Conservation (phyloP, 2,797 vertebrate genomes). For the Nasua narica region DNA sequence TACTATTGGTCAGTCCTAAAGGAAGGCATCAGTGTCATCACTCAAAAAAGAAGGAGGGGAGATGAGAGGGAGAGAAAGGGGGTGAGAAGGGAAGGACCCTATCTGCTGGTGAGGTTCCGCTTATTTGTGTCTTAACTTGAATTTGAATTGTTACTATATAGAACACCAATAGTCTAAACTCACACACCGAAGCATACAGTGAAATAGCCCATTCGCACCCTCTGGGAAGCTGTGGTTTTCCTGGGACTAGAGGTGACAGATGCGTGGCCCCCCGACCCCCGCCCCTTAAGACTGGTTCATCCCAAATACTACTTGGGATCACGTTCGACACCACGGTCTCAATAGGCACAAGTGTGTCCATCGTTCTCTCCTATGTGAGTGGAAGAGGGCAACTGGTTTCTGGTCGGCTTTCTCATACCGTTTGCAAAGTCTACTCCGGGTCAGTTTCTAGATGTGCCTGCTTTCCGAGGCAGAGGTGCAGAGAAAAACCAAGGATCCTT, state of each 20-base stretch:
- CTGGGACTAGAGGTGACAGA: background rate
- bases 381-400: background rate
- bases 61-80: background rate
- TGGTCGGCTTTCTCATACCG: background rate
- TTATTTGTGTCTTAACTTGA: background rate
- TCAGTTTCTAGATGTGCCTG: constrained; percentile 14
- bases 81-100: background rate
- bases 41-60: background rate
- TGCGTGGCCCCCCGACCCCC: background rate
- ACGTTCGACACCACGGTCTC: rapidly evolving
- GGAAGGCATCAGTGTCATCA: background rate
- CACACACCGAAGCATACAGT: rapidly evolving
- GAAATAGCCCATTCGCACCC: background rate
- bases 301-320: background rate
- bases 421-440: background rate
- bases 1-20: background rate
- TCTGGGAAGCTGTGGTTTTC: background rate
- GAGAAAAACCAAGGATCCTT: background rate
- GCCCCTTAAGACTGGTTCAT: background rate
- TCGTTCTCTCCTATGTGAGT: background rate
- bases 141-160: background rate
- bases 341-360: background rate
- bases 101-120: background rate
- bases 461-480: background rate
- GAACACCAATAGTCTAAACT: background rate